Conservation (phyloP, 2,797 vertebrate species). For the Carcharodon carcharias region DNA sequence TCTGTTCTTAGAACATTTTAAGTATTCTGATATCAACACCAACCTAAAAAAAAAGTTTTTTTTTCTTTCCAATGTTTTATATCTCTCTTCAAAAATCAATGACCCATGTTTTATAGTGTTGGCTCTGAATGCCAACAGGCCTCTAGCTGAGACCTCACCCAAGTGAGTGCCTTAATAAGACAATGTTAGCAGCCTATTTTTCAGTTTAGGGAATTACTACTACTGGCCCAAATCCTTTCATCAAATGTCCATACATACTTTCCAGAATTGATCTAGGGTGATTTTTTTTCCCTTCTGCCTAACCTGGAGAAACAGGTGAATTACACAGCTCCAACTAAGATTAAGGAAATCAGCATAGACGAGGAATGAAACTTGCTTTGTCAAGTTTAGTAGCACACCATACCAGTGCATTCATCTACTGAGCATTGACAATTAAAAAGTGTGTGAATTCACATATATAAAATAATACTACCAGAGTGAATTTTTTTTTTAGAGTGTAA, state of each 20-base stretch:
- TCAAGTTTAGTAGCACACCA: neutral
- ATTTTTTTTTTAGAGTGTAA: neutral
- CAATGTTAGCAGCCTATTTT: neutral
- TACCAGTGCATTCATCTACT: neutral
- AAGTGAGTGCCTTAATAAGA: neutral
- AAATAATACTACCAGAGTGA: neutral
- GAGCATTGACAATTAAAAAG: neutral
- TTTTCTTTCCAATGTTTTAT: neutral
- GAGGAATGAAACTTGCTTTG: neutral
- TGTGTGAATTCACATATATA: neutral
- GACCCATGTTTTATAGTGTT: neutral
- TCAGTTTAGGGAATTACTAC: neutral
- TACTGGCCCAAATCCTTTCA: neutral
- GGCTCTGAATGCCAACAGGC: neutral
- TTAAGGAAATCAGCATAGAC: neutral
- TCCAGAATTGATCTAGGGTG: neutral
- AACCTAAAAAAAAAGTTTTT: neutral
- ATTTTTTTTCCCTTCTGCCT: neutral
- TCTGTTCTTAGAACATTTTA: neutral
- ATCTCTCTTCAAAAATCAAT: neutral
- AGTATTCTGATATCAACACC: neutral
- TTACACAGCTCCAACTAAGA: neutral
- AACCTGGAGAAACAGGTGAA: neutral
- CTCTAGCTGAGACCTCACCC: too few relatives aligned
- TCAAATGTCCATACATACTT: neutral